Evolutionary conservation across 2,888 invertebrate genomes (phyloP).

Genomic region (Harmothoe impar): DNA sequence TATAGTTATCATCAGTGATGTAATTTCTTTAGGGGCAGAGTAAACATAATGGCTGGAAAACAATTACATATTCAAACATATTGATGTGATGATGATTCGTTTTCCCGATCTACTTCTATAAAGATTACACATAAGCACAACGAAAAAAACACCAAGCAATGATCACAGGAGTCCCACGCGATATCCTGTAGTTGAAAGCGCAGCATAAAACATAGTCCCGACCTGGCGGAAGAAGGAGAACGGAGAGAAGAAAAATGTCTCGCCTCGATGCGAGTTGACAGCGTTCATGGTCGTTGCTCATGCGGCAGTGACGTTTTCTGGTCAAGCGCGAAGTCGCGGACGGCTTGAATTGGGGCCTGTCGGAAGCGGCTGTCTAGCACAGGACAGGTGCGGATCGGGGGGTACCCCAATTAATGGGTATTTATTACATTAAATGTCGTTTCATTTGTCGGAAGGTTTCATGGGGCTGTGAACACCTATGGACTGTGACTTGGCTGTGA

Average conservation of each 20-base stretch:
- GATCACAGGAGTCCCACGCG: too few species aligned
- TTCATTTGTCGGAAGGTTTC: conserved; percentile 3
- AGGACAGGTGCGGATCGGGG: conserved; percentile 10
- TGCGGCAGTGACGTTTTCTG: conserved; percentile 13
- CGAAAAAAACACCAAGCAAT: too few species aligned
- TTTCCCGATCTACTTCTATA: too few species aligned
- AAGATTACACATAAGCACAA: too few species aligned
- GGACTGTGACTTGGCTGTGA: conserved; percentile 31
- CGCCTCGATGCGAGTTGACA: conserved; percentile 2
- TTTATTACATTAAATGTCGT: conserved; percentile 42
- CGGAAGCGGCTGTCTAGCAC: neutral
- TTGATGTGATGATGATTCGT: too few species aligned
- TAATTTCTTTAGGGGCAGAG: too few species aligned
- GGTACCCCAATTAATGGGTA: conserved; percentile 37
- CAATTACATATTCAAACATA: too few species aligned
- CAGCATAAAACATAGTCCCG: neutral
- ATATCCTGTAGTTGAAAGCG: conserved; percentile 1
- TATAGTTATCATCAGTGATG: too few species aligned
- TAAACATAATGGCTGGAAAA: too few species aligned
- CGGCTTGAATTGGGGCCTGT: neutral
- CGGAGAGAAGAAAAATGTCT: neutral
- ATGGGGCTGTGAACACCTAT: neutral
- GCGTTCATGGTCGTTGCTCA: conserved; percentile 20
- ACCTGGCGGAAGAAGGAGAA: too few species aligned
- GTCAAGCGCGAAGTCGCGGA: conserved; percentile 20